Conservation (phyloP, 1,140 invertebrate genomes). For the Drosophila funebris region DNA sequence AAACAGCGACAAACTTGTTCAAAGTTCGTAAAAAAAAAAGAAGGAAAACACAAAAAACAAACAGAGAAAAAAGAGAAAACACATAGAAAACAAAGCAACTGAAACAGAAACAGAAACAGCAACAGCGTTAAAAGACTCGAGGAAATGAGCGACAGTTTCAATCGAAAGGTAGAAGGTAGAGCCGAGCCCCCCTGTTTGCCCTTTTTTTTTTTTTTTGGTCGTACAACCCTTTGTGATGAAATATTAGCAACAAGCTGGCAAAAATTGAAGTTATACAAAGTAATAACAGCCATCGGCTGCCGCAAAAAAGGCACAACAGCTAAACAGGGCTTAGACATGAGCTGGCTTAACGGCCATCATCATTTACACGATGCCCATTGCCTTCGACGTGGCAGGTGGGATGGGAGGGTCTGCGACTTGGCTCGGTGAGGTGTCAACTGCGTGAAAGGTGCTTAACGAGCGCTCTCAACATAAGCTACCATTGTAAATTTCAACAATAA, state of each 20-base stretch:
- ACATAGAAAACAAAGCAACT: slow-evolving; percentile 15
- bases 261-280: slow-evolving; percentile 59
- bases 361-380: slow-evolving; percentile 21
- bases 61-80: slow-evolving; percentile 1
- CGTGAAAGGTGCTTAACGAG: background rate
- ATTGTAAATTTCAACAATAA: background rate
- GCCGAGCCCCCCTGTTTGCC: background rate
- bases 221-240: slow-evolving; percentile 61
- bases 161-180: slow-evolving; percentile 3
- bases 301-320: slow-evolving; percentile 16
- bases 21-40: slow-evolving; percentile 48
- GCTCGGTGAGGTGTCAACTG: background rate
- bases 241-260: slow-evolving; percentile 62
- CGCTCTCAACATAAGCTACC: background rate
- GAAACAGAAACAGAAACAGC: no score
- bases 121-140: background rate
- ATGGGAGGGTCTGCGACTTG: background rate
- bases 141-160: background rate
- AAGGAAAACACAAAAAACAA: no score
- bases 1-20: slow-evolving; percentile 64
- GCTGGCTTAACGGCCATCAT: slow-evolving; percentile 22
- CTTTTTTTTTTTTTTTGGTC: background rate
- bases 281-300: slow-evolving; percentile 42
- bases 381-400: no score
- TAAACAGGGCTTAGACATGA: background rate